Evolutionary conservation across 2,888 invertebrate genomes (phyloP).

Genomic region (Rugalucina vietnamica): DNA sequence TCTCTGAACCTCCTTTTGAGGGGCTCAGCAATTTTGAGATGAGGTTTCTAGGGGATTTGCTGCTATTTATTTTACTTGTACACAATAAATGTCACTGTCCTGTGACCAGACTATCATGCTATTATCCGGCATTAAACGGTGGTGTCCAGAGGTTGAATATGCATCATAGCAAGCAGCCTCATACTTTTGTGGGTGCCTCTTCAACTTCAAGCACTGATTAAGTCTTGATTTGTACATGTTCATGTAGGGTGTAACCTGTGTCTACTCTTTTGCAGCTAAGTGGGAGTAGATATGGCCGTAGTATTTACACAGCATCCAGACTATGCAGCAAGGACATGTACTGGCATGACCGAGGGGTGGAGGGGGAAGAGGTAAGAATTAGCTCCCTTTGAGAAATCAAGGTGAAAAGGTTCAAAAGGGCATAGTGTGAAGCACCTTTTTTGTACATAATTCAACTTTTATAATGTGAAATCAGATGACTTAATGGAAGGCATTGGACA

Average conservation of each 20-base stretch:
- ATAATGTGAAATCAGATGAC: neutral
- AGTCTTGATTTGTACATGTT: neutral
- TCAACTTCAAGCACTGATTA: no score
- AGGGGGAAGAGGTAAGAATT: conserved; percentile 75
- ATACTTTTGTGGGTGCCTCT: no score
- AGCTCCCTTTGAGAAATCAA: neutral
- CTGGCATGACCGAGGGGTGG: conserved; percentile 78
- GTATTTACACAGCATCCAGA: conserved; percentile 56
- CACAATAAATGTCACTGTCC: neutral
- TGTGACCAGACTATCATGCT: neutral
- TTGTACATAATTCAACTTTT: no score
- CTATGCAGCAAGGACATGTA: conserved; percentile 72
- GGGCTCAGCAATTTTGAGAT: no score
- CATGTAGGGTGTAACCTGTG: neutral
- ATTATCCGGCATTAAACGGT: neutral
- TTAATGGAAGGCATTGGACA: neutral
- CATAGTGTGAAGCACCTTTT: no score
- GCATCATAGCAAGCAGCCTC: neutral
- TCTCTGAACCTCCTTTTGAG: no score
- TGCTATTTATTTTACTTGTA: no score
- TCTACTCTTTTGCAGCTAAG: neutral
- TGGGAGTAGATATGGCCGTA: conserved; percentile 18
- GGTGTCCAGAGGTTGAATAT: neutral
- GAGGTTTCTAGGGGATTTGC: no score
- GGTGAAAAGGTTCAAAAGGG: neutral